Base-by-base conservation (phyloP, 37 sponge, comb jelly and placozoan species). In the Petrosia ficiformis region DNA sequence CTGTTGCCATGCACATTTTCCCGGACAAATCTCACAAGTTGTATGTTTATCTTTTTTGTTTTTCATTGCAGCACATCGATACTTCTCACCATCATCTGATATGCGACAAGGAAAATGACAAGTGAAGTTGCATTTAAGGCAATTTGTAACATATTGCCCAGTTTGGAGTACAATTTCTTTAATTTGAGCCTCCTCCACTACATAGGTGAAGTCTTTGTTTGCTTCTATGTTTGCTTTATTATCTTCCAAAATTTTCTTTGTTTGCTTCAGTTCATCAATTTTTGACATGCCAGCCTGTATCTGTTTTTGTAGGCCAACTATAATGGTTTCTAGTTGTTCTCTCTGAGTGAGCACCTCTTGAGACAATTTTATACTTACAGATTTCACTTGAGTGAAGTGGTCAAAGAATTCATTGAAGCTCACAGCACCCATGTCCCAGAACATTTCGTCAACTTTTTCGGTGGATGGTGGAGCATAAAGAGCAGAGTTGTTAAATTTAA, bases 401-500 rank as follows among this genome's bases (percentile, higher is more conserved):
- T 26, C 35, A 48, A 80, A 86, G 58, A 86, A 86, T 0, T n/a
- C 59, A 22, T 80, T 2, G 28, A 86, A 76, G 48, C 81, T 80
- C 1, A 33, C 61, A 11, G 31, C 26, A 0, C 81, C 81, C 87
- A 86, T 86, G 5, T 80, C 40, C 81, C 81, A 86, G 35, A 86
- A 80, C 64, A 73, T 73, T 41, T 68, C 25, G 34, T 73, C 66
- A 66, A 73, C 65, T 3, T 48, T 40, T n/a, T 21, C 59, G 25
- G 43, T 44, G 4, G 8, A n/a, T 35, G n/a, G n/a, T n/a, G n/a
- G n/a, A n/a, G n/a, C 61, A 38, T 72, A 89, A 32, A 89, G 44
- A 33, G 83, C 89, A 26, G 89, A 89, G 59, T 89, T 89, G 65
- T 89, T 89, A 60, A 89, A 82, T 28, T 68, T 78, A 57, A 83